Conservation (phyloP, 2,113 vertebrate species). For the Myotis lucifugus region DNA sequence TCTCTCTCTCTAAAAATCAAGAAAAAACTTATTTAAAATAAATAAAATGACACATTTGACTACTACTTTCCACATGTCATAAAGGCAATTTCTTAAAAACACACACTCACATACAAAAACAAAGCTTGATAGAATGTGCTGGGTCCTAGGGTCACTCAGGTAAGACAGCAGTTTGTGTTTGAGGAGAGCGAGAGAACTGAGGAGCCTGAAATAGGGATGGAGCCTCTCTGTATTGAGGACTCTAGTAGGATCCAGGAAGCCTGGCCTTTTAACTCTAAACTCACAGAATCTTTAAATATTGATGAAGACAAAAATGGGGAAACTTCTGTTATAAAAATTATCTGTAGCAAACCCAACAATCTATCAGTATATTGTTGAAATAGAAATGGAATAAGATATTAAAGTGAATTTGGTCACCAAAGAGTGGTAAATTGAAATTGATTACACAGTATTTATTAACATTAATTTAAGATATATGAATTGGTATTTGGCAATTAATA, state of each 20-base stretch:
- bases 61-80: too few relatives aligned
- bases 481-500: background rate
- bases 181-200: background rate
- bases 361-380: background rate
- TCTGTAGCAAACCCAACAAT: background rate
- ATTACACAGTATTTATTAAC: conserved; percentile 13
- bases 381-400: background rate
- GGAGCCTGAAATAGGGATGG: background rate
- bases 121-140: background rate
- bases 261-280: background rate
- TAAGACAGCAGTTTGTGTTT: background rate
- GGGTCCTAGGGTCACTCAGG: background rate
- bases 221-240: background rate
- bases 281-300: background rate
- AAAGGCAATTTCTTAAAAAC: too few relatives aligned
- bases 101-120: too few relatives aligned
- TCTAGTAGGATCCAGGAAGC: background rate
- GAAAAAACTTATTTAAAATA: background rate
- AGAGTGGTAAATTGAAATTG: background rate
- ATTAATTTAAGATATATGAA: conserved; percentile 21
- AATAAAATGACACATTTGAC: too few relatives aligned
- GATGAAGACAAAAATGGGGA: background rate
- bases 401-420: background rate
- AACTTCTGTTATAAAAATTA: background rate
- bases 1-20: background rate